phyloP scores from a whole-genome alignment of 2,113 vertebrate species.

The Tyrannus savana region DNA sequence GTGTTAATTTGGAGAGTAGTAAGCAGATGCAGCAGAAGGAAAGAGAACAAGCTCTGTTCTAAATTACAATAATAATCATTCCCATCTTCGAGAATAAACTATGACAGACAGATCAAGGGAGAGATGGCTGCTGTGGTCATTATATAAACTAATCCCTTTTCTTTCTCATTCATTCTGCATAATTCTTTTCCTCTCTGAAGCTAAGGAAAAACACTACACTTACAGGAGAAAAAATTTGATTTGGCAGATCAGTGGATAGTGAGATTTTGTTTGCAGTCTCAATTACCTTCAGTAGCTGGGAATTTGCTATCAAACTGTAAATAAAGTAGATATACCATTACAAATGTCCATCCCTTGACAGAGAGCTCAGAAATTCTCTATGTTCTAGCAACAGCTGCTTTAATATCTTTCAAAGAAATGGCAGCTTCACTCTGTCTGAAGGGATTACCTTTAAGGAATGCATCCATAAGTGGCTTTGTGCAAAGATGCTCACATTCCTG shows the following conservation, averaged over 20 bases:
- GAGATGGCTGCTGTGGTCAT: slow-evolving; percentile 34
- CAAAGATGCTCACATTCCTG: background rate
- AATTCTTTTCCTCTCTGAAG: slow-evolving; percentile 24
- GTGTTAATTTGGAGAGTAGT: background rate
- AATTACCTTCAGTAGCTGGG: slow-evolving; percentile 24
- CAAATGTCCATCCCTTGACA: background rate
- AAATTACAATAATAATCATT: slow-evolving; percentile 1
- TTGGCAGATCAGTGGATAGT: slow-evolving; percentile 39
- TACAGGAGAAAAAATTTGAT: slow-evolving; percentile 34
- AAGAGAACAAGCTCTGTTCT: background rate
- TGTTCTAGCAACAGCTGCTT: slow-evolving; percentile 47
- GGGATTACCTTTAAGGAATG: slow-evolving; percentile 31
- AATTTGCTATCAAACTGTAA: slow-evolving; percentile 12
- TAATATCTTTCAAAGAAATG: slow-evolving; percentile 33
- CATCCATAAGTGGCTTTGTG: background rate
- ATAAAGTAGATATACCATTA: background rate
- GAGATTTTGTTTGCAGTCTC: slow-evolving; percentile 55
- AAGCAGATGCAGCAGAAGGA: background rate
- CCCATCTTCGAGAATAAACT: background rate
- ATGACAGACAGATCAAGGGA: background rate
- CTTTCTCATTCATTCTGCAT: slow-evolving; percentile 25
- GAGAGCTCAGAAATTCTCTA: background rate
- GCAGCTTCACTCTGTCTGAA: slow-evolving; percentile 17
- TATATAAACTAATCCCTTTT: slow-evolving; percentile 14
- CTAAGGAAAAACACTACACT: background rate